Conservation (phyloP, 1,140 invertebrate genomes). For the Brachionus angularis region DNA sequence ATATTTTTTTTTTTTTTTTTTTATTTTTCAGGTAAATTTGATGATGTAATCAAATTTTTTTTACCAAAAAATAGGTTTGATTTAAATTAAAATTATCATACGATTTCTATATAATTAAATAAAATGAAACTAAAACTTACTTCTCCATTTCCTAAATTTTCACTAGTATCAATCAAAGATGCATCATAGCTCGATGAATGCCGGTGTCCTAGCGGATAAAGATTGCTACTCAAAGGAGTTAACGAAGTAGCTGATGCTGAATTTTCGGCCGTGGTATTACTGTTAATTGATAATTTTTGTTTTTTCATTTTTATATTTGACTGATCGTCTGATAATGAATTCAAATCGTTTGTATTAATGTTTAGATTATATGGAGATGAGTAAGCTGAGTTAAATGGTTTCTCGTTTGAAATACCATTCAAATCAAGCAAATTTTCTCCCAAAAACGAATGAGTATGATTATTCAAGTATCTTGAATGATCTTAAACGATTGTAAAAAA, state of each 20-base stretch:
- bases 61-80: too few species aligned
- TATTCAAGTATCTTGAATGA: too few species aligned
- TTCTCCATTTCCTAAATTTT: background rate
- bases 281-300: background rate
- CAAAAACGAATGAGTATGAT: too few species aligned
- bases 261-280: background rate
- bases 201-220: slow-evolving; percentile 1
- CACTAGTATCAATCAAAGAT: background rate
- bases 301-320: slow-evolving; percentile 36
- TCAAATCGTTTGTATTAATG: background rate
- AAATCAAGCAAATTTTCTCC: too few species aligned
- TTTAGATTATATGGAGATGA: background rate
- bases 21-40: too few species aligned
- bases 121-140: too few species aligned
- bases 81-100: too few species aligned
- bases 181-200: slow-evolving; percentile 42
- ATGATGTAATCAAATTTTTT: too few species aligned
- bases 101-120: too few species aligned
- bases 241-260: slow-evolving; percentile 15
- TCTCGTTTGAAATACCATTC: too few species aligned
- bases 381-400: background rate
- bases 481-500: too few species aligned
- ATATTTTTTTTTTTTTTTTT: slow-evolving; percentile 1
- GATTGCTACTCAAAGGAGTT: background rate
- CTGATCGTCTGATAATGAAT: slow-evolving; percentile 31